These are phyloP conservation scores for Ooceraea biroi DNA, from an alignment of 1,140 invertebrate species.

Conservation along the genomic window DNA sequence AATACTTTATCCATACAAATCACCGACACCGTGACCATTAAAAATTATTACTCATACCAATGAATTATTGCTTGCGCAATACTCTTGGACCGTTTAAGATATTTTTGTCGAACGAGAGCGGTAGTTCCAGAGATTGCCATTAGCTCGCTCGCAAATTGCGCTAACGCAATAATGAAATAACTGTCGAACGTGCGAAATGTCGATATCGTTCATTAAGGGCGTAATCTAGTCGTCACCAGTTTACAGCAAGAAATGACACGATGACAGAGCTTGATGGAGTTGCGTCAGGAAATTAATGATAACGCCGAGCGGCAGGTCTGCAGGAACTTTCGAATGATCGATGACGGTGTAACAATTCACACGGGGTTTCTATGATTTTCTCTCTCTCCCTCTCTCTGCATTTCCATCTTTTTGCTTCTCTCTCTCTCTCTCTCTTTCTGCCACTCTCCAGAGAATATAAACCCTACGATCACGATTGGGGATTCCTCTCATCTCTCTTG, in stretches of 20 bases:
- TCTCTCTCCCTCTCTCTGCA: conserved; percentile 13
- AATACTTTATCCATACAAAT: conserved; percentile 41
- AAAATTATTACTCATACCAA: not conserved
- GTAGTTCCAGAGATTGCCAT: not conserved
- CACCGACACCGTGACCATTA: not conserved
- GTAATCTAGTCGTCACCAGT: conserved; percentile 24
- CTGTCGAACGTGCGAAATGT: not conserved
- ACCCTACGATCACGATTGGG: conserved; percentile 28
- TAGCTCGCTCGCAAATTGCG: not conserved
- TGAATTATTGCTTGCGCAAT: not conserved
- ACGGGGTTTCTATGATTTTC: conserved; percentile 26
- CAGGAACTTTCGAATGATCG: conserved; percentile 56
- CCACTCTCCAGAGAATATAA: conserved; percentile 35
- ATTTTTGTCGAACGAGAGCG: conserved; percentile 12
- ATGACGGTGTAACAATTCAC: conserved; percentile 52
- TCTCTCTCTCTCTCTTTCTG: conserved; percentile 15
- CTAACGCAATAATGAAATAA: not conserved
- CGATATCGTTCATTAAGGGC: conserved; percentile 2
- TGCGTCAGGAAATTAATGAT: conserved; percentile 54
- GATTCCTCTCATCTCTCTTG: conserved; percentile 33
- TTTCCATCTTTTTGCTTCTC: too few relatives aligned
- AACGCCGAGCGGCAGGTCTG: conserved; percentile 39
- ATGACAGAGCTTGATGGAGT: conserved; percentile 7
- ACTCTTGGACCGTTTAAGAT: not conserved
- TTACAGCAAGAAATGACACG: conserved; percentile 15